phyloP scores from a whole-genome alignment of 1,140 invertebrate genomes.

The Drosophila gunungcola region DNA sequence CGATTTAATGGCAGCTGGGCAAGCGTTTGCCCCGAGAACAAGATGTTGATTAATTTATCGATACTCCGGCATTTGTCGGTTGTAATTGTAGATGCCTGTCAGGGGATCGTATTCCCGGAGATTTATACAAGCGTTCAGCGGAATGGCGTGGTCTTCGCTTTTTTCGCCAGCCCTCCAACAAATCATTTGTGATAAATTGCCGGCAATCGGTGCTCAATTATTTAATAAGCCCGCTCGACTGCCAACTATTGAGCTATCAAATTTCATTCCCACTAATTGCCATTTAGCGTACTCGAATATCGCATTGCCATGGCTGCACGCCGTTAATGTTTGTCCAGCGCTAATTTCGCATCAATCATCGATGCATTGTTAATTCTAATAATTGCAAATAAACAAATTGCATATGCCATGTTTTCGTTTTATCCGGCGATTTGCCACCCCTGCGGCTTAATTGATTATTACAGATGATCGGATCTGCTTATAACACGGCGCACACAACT shows the following conservation, averaged over 20 bases:
- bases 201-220: constrained; percentile 72
- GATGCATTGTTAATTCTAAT: constrained; percentile 48
- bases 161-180: constrained; percentile 11
- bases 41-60: constrained; percentile 77
- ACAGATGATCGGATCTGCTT: constrained; percentile 44
- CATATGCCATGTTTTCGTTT: constrained; percentile 38
- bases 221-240: constrained; percentile 64
- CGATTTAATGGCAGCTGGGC: constrained; percentile 28
- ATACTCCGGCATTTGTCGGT: constrained; percentile 26
- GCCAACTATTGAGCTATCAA: constrained; percentile 42
- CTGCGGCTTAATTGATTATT: constrained; percentile 42
- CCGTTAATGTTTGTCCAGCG: constrained; percentile 18
- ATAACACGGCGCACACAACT: constrained; percentile 16
- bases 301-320: constrained; percentile 9
- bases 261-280: constrained; percentile 53
- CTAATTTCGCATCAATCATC: constrained; percentile 32
- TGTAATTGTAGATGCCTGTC: constrained; percentile 75
- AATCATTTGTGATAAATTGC: constrained; percentile 77
- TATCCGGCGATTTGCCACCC: background rate
- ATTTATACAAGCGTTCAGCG: constrained; percentile 60
- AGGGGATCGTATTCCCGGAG: constrained; percentile 70
- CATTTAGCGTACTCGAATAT: constrained; percentile 5
- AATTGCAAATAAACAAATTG: constrained; percentile 52
- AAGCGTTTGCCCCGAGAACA: constrained; percentile 6
- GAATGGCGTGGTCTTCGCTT: constrained; percentile 29